Evolutionary conservation across 2,113 vertebrate species (phyloP), one percentile per base, ranked within the genome.

Genomic region (Seriola aureovittata): DNA sequence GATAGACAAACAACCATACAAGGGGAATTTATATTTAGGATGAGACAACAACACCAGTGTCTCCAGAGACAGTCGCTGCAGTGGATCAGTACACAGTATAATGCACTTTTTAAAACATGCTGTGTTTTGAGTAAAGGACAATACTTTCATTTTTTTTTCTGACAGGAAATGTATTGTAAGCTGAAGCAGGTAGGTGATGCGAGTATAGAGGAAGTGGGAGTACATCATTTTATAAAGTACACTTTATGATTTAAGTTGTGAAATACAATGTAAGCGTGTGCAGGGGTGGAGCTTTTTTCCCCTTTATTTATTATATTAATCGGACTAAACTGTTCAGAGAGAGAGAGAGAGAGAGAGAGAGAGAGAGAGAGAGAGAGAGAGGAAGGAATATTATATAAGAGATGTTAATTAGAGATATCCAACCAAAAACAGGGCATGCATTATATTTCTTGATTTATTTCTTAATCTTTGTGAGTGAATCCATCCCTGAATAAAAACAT

Each of bases 21-120:
- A 44, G 34, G 63, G 42, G 17, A 34, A 57, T 46, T 29, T 70
- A 64, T 60, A 29, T 80, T 79, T 55, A 8, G 13, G 11, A 36
- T 62, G n/a, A 63, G 46, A 34, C 40, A 80, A n/a, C 40, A 17
- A 17, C 60, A 72, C 14, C 9, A 29, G 3, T 78, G 63, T 79
- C 36, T 63, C 12, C 36, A 17, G n/a, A 40, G 19, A 77, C 19
- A 11, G 32, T 19, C 2, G 19, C 46, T 36, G 55, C 59, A 79
- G 13, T 36, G 46, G 21, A 65, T 46, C 36, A 64, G 64, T 25
- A 68, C 14, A 7, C n/a, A 44, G 23, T 29, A 19, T 17, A 64
- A 50, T 72, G 25, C 25, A 44, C 13, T 1, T 9, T 9, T 66
- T 58, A 29, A 21, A 48, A 72, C 29, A 48, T 46, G 57, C 25